Evolutionary conservation across 2,113 vertebrate genomes (phyloP).

Genomic region (Limnothrissa miodon): DNA sequence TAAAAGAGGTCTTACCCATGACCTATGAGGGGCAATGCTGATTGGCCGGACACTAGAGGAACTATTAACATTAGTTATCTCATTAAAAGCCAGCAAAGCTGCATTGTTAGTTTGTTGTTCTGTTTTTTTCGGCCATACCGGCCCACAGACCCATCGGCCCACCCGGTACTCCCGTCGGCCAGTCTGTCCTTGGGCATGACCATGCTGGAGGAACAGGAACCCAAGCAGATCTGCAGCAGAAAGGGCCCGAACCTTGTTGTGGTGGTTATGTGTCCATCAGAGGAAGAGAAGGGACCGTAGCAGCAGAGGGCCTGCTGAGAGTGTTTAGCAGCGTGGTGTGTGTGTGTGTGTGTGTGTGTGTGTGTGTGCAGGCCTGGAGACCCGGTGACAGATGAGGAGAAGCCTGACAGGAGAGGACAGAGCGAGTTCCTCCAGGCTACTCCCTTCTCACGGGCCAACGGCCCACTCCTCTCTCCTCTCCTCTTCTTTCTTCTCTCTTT

Average conservation of each 20-base stretch:
- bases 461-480: not conserved
- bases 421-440: not conserved
- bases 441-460: not conserved
- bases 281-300: not conserved
- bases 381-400: conserved; percentile 41
- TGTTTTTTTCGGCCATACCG: too few relatives aligned
- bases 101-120: too few relatives aligned
- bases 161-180: too few relatives aligned
- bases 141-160: too few relatives aligned
- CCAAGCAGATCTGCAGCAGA: too few relatives aligned
- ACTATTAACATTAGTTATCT: too few relatives aligned
- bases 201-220: too few relatives aligned
- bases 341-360: conserved; percentile 71
- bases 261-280: not conserved
- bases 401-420: not conserved
- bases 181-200: too few relatives aligned
- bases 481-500: not conserved
- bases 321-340: conserved; percentile 63
- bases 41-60: too few relatives aligned
- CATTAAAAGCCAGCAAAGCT: too few relatives aligned
- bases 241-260: not conserved
- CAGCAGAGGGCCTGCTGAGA: not conserved
- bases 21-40: too few relatives aligned
- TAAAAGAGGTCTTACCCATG: too few relatives aligned
- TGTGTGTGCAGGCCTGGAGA: conserved; percentile 77